phyloP scores from a whole-genome alignment of 1,140 invertebrate species.

The Helicoverpa armigera region DNA sequence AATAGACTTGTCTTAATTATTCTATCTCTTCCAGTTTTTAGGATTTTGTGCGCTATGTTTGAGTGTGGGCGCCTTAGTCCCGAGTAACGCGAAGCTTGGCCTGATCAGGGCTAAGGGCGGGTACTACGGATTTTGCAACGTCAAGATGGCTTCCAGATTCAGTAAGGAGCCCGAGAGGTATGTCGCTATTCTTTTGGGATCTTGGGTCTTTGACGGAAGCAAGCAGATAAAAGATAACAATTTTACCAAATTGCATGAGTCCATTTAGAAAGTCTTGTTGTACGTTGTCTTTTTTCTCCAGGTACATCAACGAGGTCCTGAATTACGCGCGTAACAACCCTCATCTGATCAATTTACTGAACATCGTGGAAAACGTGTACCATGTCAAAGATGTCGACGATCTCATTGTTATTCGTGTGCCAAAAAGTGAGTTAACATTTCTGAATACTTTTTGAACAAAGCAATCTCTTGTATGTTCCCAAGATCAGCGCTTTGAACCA shows the following conservation, averaged over 20 bases:
- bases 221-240: neutral
- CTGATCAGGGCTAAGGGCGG: conserved; percentile 85
- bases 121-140: conserved; percentile 88
- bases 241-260: neutral
- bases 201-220: too few species aligned
- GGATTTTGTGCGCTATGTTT: conserved; percentile 89
- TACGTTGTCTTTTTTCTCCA: conserved; percentile 62
- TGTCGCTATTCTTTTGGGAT: neutral
- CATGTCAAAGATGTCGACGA: conserved; percentile 76
- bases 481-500: too few species aligned
- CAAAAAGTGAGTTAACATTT: conserved; percentile 66
- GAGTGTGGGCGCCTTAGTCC: conserved; percentile 88
- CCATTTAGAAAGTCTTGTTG: neutral
- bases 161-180: conserved; percentile 88
- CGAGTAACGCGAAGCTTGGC: conserved; percentile 89
- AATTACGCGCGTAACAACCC: conserved; percentile 87
- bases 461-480: too few species aligned
- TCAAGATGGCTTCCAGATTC: conserved; percentile 87
- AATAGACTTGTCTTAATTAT: too few species aligned
- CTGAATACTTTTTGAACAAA: neutral
- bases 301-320: conserved; percentile 86
- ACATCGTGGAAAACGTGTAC: conserved; percentile 86
- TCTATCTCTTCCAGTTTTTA: conserved; percentile 85
- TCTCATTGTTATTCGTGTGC: conserved; percentile 62
- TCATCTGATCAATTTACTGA: conserved; percentile 88